Conservation (phyloP, 2,113 vertebrate species). For the Baryphthengus martii region DNA sequence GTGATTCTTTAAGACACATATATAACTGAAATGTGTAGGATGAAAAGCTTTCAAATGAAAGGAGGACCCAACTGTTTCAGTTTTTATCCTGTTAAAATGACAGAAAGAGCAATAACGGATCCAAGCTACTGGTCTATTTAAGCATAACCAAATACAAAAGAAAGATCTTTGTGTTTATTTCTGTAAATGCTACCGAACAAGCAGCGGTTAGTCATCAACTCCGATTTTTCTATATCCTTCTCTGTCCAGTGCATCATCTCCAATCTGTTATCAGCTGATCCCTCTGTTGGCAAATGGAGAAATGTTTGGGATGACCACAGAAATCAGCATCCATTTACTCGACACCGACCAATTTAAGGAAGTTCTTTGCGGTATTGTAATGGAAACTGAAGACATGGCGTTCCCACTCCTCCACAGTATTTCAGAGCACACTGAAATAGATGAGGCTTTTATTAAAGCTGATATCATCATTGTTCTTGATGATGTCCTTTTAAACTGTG, state of each 20-base stretch:
- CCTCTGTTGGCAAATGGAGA: constrained; percentile 78
- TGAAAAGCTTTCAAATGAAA: background rate
- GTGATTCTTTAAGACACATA: background rate
- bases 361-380: constrained; percentile 58
- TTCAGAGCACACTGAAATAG: constrained; percentile 70
- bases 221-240: background rate
- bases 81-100: background rate
- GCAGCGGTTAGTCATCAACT: background rate
- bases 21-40: background rate
- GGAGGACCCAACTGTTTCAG: background rate
- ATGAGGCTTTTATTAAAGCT: constrained; percentile 79
- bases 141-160: background rate
- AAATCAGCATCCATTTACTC: constrained; percentile 83
- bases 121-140: background rate
- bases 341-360: constrained; percentile 59
- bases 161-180: background rate
- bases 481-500: constrained; percentile 50
- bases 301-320: constrained; percentile 72
- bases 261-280: constrained; percentile 78
- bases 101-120: background rate
- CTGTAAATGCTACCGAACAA: background rate
- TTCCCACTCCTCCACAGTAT: constrained; percentile 74
- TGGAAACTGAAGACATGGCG: constrained; percentile 79
- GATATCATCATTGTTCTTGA: constrained; percentile 85
- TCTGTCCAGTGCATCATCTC: constrained; percentile 77